These are phyloP conservation scores for Hippocampus kuda DNA, from an alignment of 2,797 vertebrate genomes.

Conservation along the genomic window DNA sequence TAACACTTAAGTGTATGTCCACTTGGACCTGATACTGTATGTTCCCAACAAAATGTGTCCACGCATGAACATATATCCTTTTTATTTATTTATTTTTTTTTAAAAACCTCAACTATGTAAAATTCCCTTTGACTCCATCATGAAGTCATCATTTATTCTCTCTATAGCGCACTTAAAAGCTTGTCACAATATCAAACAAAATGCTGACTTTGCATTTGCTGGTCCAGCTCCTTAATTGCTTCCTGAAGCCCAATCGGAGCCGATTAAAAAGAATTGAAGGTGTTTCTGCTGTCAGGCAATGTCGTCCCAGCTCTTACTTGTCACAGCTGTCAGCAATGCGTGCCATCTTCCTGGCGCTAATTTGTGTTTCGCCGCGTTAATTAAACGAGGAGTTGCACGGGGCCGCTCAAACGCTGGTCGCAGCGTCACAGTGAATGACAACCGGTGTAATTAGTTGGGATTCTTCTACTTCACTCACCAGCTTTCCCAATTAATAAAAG, in stretches of 20 bases:
- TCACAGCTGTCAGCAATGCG: constrained; percentile 47
- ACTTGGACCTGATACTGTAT: too few species aligned
- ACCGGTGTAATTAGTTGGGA: constrained; percentile 22
- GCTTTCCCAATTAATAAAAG: not conserved
- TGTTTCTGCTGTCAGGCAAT: constrained; percentile 43
- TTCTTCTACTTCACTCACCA: constrained; percentile 17
- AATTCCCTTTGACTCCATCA: constrained; percentile 28
- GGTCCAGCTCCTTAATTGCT: constrained; percentile 52
- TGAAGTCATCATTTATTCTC: constrained; percentile 24
- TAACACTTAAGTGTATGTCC: too few species aligned
- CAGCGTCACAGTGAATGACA: constrained; percentile 16
- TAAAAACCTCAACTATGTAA: not conserved
- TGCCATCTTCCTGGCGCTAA: constrained; percentile 41
- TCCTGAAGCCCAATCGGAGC: constrained; percentile 59
- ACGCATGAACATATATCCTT: too few species aligned
- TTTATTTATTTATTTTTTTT: not conserved
- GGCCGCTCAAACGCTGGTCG: constrained; percentile 3
- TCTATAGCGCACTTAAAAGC: constrained; percentile 35
- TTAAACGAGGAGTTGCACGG: constrained; percentile 25
- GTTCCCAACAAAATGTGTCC: too few species aligned
- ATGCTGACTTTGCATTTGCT: constrained; percentile 35
- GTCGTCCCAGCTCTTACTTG: constrained; percentile 23
- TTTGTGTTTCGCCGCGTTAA: constrained; percentile 39
- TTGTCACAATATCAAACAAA: constrained; percentile 42
- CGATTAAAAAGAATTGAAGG: constrained; percentile 58